Percentiles rank a stretch among this genome's conserved stretches.
These are phyloP conservation scores for Sorex araneus DNA, from an alignment of 2,113 vertebrate genomes.

Conservation along the genomic window DNA sequence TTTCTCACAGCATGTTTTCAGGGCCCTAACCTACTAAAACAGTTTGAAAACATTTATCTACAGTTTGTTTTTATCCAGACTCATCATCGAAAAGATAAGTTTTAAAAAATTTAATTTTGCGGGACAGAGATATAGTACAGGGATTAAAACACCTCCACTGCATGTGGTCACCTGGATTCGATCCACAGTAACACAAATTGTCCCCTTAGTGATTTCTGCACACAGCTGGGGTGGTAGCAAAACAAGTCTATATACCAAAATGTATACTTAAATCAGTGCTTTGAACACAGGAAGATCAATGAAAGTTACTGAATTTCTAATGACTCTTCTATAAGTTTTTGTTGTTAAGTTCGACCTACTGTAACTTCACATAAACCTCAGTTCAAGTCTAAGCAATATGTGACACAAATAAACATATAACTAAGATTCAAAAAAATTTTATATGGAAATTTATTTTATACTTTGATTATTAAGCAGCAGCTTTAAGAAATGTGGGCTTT, in stretches of 20 bases:
- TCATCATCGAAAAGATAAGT: slow-evolving; percentile 17
- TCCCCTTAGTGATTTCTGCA: no score
- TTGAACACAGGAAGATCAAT: background rate
- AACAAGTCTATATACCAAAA: background rate
- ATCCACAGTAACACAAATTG: no score
- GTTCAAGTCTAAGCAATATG: slow-evolving; percentile 44
- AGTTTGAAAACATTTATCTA: slow-evolving; percentile 8
- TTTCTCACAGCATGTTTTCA: background rate
- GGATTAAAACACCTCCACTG: no score
- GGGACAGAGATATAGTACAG: no score
- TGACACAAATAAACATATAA: background rate
- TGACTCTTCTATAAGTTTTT: slow-evolving; percentile 20
- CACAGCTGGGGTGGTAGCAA: no score
- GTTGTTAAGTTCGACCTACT: background rate
- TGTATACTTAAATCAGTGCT: background rate
- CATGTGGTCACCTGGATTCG: no score
- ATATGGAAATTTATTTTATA: background rate
- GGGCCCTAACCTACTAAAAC: background rate
- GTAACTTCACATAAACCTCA: slow-evolving; percentile 33
- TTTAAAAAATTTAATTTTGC: no score
- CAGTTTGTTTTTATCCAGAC: slow-evolving; percentile 42
- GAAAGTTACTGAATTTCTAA: slow-evolving; percentile 33
- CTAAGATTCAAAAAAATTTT: background rate
- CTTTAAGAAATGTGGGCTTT: background rate
- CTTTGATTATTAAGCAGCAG: background rate